Conservation (phyloP, 2,113 vertebrate genomes). For the Proterorhinus semilunaris region DNA sequence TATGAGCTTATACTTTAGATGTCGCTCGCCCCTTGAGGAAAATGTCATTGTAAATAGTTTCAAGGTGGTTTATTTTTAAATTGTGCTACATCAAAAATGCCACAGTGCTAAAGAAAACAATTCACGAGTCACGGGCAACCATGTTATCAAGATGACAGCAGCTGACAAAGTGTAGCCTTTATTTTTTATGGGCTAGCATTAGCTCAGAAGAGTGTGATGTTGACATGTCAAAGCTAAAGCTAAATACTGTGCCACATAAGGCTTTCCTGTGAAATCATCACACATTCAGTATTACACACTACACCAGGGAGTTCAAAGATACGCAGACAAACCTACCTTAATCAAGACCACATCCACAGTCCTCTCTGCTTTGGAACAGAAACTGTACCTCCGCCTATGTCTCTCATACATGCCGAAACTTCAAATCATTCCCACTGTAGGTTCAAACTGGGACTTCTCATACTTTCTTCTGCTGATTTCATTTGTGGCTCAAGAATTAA, state of each 20-base stretch:
- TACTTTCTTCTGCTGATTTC: neutral
- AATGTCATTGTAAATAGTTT: neutral
- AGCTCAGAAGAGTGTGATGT: neutral
- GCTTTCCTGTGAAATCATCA: neutral
- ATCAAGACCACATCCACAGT: conserved; percentile 86
- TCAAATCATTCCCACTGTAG: conserved; percentile 10
- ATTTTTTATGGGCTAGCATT: conserved; percentile 4
- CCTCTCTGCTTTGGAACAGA: conserved; percentile 84
- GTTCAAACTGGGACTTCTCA: neutral
- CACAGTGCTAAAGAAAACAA: neutral
- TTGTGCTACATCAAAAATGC: neutral
- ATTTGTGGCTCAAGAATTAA: neutral
- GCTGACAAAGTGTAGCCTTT: neutral
- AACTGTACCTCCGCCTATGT: conserved; percentile 87
- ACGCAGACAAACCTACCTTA: conserved; percentile 77
- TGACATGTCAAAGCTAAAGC: conserved; percentile 2
- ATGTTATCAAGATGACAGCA: neutral
- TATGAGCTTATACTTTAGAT: too few relatives aligned
- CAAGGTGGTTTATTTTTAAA: neutral
- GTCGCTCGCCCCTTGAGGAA: too few relatives aligned
- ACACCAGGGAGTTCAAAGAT: neutral
- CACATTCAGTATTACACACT: neutral
- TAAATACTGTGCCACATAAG: neutral
- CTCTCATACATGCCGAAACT: conserved; percentile 83
- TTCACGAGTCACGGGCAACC: neutral